These are phyloP conservation scores for Kryptopterus vitreolus DNA, from an alignment of 2,797 vertebrate species.

Conservation along the genomic window DNA sequence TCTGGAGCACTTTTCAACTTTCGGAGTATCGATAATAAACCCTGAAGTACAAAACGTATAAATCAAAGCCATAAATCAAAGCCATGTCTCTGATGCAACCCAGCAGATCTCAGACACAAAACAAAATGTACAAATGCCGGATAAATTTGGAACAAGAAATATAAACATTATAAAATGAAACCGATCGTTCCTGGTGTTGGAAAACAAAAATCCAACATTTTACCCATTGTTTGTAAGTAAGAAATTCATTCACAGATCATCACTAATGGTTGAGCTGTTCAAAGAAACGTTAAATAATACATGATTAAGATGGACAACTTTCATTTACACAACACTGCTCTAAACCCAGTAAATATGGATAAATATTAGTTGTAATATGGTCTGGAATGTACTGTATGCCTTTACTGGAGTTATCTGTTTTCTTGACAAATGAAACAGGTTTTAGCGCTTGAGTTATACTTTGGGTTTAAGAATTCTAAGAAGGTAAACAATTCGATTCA, in stretches of 20 bases:
- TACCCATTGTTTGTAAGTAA: too few species aligned
- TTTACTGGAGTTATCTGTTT: too few species aligned
- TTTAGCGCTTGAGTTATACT: background rate
- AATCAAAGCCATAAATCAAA: background rate
- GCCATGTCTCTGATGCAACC: background rate
- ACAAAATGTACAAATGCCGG: background rate
- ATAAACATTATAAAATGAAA: background rate
- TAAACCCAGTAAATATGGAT: background rate
- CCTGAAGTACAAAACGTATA: conserved; percentile 67
- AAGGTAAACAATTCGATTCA: background rate
- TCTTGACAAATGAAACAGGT: background rate
- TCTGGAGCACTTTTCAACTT: conserved; percentile 97
- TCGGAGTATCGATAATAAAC: conserved; percentile 95
- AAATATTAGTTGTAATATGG: background rate
- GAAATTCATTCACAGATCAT: background rate
- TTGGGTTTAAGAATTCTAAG: background rate
- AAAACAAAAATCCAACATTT: background rate
- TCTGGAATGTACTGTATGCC: too few species aligned
- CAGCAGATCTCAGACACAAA: background rate
- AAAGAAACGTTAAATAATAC: too few species aligned
- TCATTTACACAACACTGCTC: too few species aligned
- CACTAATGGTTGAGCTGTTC: background rate
- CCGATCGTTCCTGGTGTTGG: background rate
- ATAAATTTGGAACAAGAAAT: background rate
- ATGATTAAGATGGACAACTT: too few species aligned